Conservation (phyloP, 2,113 vertebrate species). For the Parus major region DNA sequence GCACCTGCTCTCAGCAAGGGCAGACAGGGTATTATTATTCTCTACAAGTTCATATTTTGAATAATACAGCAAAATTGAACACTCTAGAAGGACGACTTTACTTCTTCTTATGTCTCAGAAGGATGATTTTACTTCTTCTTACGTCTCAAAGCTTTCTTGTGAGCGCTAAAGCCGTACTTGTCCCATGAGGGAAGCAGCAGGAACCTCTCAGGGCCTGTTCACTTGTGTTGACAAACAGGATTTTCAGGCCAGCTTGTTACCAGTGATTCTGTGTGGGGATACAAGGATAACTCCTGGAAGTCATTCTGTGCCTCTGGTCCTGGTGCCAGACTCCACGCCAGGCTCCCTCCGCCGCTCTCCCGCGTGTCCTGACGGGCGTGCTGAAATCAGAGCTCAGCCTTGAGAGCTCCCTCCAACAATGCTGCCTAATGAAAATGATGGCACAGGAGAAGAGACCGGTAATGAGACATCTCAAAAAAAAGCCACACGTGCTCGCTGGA, state of each 20-base stretch:
- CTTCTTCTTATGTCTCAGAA: rapidly evolving
- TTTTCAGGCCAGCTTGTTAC: not conserved
- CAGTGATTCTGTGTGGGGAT: not conserved
- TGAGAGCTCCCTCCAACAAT: constrained; percentile 26
- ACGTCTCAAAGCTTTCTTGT: rapidly evolving
- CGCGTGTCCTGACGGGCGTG: rapidly evolving
- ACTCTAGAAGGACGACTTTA: not conserved
- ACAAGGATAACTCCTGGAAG: not conserved
- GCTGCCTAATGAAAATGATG: constrained; percentile 38
- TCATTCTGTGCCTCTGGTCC: rapidly evolving
- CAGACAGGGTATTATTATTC: not conserved
- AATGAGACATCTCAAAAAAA: not conserved
- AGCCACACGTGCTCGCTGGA: not conserved
- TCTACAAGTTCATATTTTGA: not conserved
- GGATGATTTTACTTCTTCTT: not conserved
- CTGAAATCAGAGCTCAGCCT: constrained; percentile 11
- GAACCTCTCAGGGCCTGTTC: not conserved
- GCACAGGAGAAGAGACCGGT: not conserved
- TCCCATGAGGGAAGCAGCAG: not conserved
- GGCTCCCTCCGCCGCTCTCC: not conserved
- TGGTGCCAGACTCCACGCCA: rapidly evolving
- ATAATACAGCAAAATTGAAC: not conserved
- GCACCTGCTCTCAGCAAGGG: not conserved
- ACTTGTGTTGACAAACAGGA: not conserved
- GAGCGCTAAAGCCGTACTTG: rapidly evolving